These are phyloP conservation scores for Sisor rabdophorus DNA, from an alignment of 2,113 vertebrate species.

Conservation along the genomic window DNA sequence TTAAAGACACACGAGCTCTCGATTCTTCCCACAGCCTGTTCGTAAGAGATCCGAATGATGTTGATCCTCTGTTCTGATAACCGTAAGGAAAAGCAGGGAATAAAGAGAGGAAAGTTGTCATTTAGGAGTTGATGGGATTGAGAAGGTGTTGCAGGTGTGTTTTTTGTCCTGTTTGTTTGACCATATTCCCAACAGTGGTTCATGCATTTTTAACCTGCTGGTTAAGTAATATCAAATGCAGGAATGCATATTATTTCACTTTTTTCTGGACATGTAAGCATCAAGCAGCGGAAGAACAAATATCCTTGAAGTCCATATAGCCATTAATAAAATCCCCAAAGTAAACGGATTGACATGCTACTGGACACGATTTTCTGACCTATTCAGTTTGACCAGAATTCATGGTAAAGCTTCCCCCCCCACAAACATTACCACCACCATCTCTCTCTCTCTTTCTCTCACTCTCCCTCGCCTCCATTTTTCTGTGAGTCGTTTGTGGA, in stretches of 20 bases:
- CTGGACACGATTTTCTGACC: conserved; percentile 51
- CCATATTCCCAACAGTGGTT: conserved; percentile 36
- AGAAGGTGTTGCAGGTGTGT: background rate
- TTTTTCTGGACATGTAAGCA: conserved; percentile 57
- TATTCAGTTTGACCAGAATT: conserved; percentile 49
- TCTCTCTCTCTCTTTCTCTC: conserved; percentile 25
- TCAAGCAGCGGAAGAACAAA: conserved; percentile 60
- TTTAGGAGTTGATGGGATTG: background rate
- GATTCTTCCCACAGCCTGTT: conserved; percentile 36
- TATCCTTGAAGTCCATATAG: conserved; percentile 53
- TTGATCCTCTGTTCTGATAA: conserved; percentile 5
- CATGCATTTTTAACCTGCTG: conserved; percentile 57
- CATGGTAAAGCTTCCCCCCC: conserved; percentile 28
- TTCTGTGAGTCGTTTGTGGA: conserved; percentile 42
- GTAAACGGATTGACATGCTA: conserved; percentile 47
- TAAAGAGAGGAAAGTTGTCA: background rate
- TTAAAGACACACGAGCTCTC: conserved; percentile 55
- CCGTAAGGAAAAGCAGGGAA: conserved; percentile 9
- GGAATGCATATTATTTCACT: conserved; percentile 47
- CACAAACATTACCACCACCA: conserved; percentile 11
- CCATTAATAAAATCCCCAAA: conserved; percentile 62
- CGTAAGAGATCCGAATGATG: conserved; percentile 25
- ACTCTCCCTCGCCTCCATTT: background rate
- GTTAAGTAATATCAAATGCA: conserved; percentile 51
- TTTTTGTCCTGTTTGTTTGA: conserved; percentile 36